phyloP scores from a whole-genome alignment of 2,888 invertebrate species.

The Rhamphomyia laevipes region DNA sequence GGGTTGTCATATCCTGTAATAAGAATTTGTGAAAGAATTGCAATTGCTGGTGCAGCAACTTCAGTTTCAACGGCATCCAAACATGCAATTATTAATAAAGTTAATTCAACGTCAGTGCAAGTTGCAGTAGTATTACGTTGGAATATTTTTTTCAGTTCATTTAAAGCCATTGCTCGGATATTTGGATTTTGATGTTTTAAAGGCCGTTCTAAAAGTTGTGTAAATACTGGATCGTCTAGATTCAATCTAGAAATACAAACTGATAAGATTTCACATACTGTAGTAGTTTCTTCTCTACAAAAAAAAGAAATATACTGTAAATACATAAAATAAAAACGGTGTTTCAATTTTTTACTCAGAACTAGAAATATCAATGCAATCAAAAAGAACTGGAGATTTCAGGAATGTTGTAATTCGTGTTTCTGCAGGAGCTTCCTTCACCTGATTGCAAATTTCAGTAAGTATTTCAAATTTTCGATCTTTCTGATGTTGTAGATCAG shows the following conservation, averaged over 20 bases:
- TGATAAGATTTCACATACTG: conserved; percentile 53
- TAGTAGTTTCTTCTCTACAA: conserved; percentile 45
- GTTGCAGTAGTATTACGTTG: conserved; percentile 11
- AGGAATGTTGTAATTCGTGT: no score
- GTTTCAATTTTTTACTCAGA: no score
- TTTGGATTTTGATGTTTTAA: conserved; percentile 49
- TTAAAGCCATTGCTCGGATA: conserved; percentile 51
- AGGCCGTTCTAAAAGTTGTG: conserved; percentile 46
- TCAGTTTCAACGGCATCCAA: conserved; percentile 23
- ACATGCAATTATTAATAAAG: conserved; percentile 24
- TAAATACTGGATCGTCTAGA: conserved; percentile 49
- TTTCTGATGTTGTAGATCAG: no score
- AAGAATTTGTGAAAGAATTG: conserved; percentile 23
- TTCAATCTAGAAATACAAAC: conserved; percentile 51
- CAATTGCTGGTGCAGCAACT: conserved; percentile 23
- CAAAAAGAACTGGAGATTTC: no score
- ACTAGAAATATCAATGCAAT: no score
- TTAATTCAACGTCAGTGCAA: conserved; percentile 7
- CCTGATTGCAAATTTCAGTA: no score
- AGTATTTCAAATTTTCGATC: no score
- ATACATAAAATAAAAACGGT: neutral
- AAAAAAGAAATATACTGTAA: neutral
- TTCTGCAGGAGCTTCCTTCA: no score
- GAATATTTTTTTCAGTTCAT: conserved; percentile 42
- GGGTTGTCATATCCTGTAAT: conserved; percentile 18